A percentile compares a stretch with the other conserved stretches of the same genome.
Conservation (phyloP, 2,888 invertebrate species). For the Brenthis daphne region DNA sequence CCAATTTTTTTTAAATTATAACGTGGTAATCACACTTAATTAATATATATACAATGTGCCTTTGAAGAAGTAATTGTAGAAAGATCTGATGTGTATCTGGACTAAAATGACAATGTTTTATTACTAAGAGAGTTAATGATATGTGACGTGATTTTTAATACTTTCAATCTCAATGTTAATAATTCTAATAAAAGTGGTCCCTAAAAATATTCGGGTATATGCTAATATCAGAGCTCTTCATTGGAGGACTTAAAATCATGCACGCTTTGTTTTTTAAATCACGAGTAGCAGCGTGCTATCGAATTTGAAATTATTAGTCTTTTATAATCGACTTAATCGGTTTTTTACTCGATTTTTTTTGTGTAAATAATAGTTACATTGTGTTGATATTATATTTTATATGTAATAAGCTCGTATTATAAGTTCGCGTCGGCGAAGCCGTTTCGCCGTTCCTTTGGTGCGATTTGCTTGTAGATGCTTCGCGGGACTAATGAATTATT, state of each 20-base stretch:
- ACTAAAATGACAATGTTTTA: conserved; percentile 10
- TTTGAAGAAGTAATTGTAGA: conserved; percentile 43
- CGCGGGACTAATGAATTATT: conserved; percentile 21
- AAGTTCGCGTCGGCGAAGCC: conserved; percentile 39
- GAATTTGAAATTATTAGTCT: conserved; percentile 21
- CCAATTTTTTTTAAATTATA: conserved; percentile 1
- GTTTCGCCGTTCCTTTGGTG: conserved; percentile 39
- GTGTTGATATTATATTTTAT: conserved; percentile 52
- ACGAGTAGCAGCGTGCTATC: conserved; percentile 11
- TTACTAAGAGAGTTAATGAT: conserved; percentile 15
- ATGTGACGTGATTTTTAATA: conserved; percentile 11
- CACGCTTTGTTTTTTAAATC: conserved; percentile 4
- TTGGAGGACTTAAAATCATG: conserved; percentile 1
- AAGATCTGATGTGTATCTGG: conserved; percentile 25
- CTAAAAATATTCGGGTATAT: background rate
- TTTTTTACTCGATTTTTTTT: conserved; percentile 33
- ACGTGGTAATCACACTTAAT: background rate
- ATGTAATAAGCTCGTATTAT: conserved; percentile 46
- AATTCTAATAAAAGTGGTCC: background rate
- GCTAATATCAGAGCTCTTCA: conserved; percentile 2
- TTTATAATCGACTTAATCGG: conserved; percentile 20
- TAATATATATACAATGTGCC: conserved; percentile 13
- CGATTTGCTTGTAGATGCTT: conserved; percentile 41
- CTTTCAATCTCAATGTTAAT: background rate
- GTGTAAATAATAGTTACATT: conserved; percentile 54